Base-by-base conservation (phyloP, 2,888 invertebrate genomes). In the Lottia scabra region DNA sequence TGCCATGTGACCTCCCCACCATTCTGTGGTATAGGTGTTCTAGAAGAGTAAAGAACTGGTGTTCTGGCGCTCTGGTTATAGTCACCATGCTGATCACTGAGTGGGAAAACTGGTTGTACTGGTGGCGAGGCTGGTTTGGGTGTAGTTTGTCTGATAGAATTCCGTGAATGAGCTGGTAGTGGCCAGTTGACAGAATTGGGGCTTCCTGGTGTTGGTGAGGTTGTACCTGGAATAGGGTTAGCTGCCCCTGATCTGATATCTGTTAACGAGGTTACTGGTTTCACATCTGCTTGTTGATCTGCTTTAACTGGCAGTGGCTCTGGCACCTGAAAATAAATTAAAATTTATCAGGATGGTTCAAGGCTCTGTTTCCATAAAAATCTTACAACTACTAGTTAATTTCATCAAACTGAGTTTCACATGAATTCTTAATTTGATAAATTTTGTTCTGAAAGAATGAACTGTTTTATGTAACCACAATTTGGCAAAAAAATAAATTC, bases 241-340 rank as follows among this genome's bases (percentile, higher is more conserved):
- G 70, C 69, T 67, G 83, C 83, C 12, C 82, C 82, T 12, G 82
- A 82, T 62, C 82, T 64, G 0, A 65, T 67, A 0, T 75, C 76
- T 56, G 74, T 74, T 62, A 66, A 19, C 67, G 68, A 69, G 43
- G 48, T n/a, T 38, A 63, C 72, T 19, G 78, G 65, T 15, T 66
- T 72, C 45, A 71, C 74, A 56, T 80, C 82, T 38, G 78, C 78
- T 70, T 80, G 74, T 23, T 56, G 56, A 68, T 79, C 79, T 8
- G 74, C 77, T 65, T 79, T 81, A 15, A 83, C 77, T 70, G 78
- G 80, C 19, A 83, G 71, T 43, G 83, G 79, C 27, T 78, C 78
- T 3, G 83, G 83, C 16, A 83, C 74, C 83, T 83, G 69, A 13
- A n/a, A n/a, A n/a, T n/a, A n/a, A n/a, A n/a, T n/a, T n/a, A n/a